Percentiles rank a stretch among this genome's conserved stretches.
Evolutionary conservation across 1,140 invertebrate species (phyloP).

Genomic region (Penaeus vannamei): DNA sequence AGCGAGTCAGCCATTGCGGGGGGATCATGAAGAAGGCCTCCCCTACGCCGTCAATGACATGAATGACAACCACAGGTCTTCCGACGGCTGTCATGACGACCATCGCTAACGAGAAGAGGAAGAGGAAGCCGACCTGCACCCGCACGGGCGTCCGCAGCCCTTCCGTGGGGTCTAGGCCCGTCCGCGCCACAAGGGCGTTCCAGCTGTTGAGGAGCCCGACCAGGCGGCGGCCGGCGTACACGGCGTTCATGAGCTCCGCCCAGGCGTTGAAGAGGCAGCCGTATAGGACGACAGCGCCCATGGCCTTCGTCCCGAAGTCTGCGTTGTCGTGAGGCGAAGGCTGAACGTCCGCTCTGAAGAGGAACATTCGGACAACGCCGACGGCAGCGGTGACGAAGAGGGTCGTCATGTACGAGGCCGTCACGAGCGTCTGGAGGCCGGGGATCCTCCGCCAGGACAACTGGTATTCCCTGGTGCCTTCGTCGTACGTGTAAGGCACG

Average conservation of each 20-base stretch:
- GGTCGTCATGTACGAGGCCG: not conserved
- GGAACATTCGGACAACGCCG: not conserved
- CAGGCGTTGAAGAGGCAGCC: slow-evolving; percentile 50
- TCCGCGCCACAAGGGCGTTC: not conserved
- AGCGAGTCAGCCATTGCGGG: not conserved
- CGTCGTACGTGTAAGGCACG: slow-evolving; percentile 2
- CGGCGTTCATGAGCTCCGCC: not conserved
- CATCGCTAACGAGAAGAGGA: not conserved
- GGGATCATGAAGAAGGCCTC: slow-evolving; percentile 11
- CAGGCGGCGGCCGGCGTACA: not conserved
- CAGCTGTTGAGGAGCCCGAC: slow-evolving; percentile 30
- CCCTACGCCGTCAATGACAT: slow-evolving; percentile 26
- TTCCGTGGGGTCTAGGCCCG: not conserved
- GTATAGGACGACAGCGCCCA: slow-evolving; percentile 14
- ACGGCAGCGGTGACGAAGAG: not conserved
- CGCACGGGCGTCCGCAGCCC: not conserved
- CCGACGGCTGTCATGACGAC: not conserved
- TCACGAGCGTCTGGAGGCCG: not conserved
- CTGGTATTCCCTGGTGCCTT: not conserved
- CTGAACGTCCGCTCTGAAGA: not conserved
- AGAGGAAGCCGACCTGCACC: slow-evolving; percentile 14
- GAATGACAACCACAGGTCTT: not conserved
- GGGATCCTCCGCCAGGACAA: not conserved
- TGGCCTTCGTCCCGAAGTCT: not conserved
- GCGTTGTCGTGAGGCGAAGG: not conserved